A percentile compares a stretch with the other conserved stretches of the same genome.
Conservation (phyloP, 92 coral and sea anemone genomes). For the Nematostella vectensis region DNA sequence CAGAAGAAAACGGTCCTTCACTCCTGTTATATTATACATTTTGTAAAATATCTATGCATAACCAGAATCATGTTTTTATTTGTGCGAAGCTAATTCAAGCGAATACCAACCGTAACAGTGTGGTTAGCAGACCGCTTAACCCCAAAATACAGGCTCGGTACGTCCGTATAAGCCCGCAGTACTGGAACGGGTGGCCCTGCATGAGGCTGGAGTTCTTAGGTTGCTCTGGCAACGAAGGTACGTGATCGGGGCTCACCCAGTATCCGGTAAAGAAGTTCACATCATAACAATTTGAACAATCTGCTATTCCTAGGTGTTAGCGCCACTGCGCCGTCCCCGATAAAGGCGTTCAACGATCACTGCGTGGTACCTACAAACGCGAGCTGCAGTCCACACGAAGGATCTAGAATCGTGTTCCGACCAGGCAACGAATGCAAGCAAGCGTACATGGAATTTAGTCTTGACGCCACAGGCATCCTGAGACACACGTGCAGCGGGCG, state of each 20-base stretch:
- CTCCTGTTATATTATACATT: too few species aligned
- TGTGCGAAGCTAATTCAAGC: conserved; percentile 38
- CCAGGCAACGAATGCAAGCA: not conserved
- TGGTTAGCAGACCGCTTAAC: conserved; percentile 12
- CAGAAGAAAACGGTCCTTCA: too few species aligned
- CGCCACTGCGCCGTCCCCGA: conserved; percentile 43
- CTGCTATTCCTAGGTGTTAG: too few species aligned
- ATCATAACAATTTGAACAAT: too few species aligned
- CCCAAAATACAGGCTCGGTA: conserved; percentile 48
- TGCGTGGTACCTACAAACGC: conserved; percentile 34
- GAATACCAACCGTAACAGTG: conserved; percentile 27
- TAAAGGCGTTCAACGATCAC: conserved; percentile 24
- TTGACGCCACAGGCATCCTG: conserved; percentile 14
- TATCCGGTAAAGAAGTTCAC: too few species aligned
- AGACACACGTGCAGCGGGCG: conserved; percentile 14
- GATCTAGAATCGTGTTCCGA: not conserved
- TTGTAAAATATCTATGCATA: too few species aligned
- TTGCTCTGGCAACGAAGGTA: conserved; percentile 57
- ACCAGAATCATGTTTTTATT: too few species aligned
- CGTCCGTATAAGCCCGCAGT: conserved; percentile 62
- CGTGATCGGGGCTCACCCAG: too few species aligned
- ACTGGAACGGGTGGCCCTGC: conserved; percentile 62
- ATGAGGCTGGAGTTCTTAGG: conserved; percentile 56
- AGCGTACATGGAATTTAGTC: conserved; percentile 21
- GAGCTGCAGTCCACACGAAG: conserved; percentile 35